Evolutionary conservation across 2,113 vertebrate species (phyloP).

Genomic region (Leptosomus discolor): DNA sequence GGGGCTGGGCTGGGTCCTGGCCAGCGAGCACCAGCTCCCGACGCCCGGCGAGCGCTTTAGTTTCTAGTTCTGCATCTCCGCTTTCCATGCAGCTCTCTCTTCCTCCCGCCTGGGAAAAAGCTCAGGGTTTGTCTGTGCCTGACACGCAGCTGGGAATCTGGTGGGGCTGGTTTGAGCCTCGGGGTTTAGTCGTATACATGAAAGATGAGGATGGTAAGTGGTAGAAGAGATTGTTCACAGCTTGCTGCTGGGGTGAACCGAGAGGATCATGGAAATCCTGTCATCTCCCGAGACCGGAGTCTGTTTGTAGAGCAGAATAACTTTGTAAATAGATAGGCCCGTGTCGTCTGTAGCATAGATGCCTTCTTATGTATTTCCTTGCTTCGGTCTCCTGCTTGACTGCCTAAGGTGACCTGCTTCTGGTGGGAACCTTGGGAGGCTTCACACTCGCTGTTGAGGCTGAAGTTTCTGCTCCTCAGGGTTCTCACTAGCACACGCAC

Average conservation of each 20-base stretch:
- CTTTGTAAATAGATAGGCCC: background rate
- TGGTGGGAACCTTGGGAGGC: background rate
- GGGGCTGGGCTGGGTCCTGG: background rate
- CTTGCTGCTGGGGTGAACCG: background rate
- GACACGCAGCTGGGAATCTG: background rate
- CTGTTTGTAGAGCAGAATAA: background rate
- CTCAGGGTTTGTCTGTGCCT: background rate
- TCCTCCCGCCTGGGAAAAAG: background rate
- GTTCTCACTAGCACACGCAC: background rate
- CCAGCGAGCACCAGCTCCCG: background rate
- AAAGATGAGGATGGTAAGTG: background rate
- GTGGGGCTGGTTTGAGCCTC: background rate
- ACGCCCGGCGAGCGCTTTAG: fast-evolving
- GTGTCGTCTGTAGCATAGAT: background rate
- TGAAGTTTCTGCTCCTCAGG: background rate
- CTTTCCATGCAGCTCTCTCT: slow-evolving; percentile 32
- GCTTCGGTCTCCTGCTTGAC: background rate
- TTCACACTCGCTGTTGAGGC: background rate
- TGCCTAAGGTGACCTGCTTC: background rate
- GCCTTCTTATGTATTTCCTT: background rate
- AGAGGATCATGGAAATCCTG: slow-evolving; percentile 36
- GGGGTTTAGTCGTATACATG: background rate
- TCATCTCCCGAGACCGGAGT: background rate
- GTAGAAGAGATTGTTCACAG: background rate
- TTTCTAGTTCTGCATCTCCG: background rate